Conservation (phyloP, 2,797 vertebrate species). For the Bradypodion pumilum region DNA sequence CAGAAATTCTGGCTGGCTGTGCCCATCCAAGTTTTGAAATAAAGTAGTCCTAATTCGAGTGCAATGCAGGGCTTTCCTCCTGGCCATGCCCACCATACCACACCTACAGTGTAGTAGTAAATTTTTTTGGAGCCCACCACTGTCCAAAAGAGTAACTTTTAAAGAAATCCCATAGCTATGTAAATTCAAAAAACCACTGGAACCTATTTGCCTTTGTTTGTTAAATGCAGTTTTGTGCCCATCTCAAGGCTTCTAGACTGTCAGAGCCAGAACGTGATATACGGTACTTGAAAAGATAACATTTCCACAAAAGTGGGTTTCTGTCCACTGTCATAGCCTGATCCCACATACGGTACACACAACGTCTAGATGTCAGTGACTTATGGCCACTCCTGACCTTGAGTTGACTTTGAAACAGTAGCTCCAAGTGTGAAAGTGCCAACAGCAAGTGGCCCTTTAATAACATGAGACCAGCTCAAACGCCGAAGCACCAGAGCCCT, state of each 20-base stretch:
- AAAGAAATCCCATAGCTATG: too few relatives aligned
- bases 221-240: background rate
- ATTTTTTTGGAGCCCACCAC: too few relatives aligned
- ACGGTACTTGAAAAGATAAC: background rate
- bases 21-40: too few relatives aligned
- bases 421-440: constrained; percentile 64
- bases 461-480: constrained; percentile 61
- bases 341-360: constrained; percentile 59
- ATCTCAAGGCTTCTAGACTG: background rate
- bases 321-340: constrained; percentile 54
- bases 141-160: too few relatives aligned
- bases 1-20: too few relatives aligned
- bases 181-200: background rate
- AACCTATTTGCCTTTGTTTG: background rate
- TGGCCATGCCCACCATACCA: too few relatives aligned
- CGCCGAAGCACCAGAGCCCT: constrained; percentile 67
- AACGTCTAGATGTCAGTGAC: constrained; percentile 64
- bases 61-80: too few relatives aligned
- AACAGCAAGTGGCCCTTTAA: constrained; percentile 67
- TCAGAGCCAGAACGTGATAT: too few relatives aligned
- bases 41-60: too few relatives aligned
- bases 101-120: too few relatives aligned
- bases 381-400: constrained; percentile 68
- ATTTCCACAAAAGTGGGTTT: constrained; percentile 23
- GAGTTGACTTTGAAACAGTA: constrained; percentile 68